phyloP scores from a whole-genome alignment of 1,140 invertebrate species.

The Brachionus koreanus region DNA sequence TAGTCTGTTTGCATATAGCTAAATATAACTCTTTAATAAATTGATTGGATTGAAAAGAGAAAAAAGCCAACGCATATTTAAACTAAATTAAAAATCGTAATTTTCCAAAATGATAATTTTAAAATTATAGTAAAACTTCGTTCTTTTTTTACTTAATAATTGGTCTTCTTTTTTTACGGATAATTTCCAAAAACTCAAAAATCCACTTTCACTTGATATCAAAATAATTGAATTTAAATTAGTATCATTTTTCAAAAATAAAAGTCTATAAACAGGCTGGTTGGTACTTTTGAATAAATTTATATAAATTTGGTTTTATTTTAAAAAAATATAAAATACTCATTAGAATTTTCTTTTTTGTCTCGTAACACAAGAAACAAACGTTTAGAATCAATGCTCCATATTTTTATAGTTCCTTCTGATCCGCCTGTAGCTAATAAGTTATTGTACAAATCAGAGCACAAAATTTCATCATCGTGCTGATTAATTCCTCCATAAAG shows the following conservation, averaged over 20 bases:
- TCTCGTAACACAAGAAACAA: constrained; percentile 47
- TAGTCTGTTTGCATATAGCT: no score
- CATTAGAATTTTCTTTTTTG: neutral
- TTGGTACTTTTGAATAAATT: constrained; percentile 49
- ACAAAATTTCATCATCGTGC: constrained; percentile 57
- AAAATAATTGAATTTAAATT: constrained; percentile 52
- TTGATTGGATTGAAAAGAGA: no score
- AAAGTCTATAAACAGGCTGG: constrained; percentile 55
- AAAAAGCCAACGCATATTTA: no score
- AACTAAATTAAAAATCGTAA: neutral
- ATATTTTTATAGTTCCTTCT: constrained; percentile 56
- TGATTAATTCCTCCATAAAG: constrained; percentile 55
- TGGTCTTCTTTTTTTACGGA: constrained; percentile 51
- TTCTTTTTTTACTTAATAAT: constrained; percentile 48
- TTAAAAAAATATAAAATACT: neutral
- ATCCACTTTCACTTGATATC: constrained; percentile 54
- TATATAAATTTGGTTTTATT: neutral
- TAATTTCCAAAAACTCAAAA: constrained; percentile 54
- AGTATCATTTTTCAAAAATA: constrained; percentile 51
- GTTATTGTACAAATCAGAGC: constrained; percentile 46
- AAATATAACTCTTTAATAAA: no score
- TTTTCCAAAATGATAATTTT: neutral
- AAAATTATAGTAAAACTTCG: neutral
- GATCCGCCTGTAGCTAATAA: constrained; percentile 54
- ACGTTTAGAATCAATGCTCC: constrained; percentile 56